Evolutionary conservation across 2,797 vertebrate genomes (phyloP).

Genomic region (Poeciliopsis gracilis): DNA sequence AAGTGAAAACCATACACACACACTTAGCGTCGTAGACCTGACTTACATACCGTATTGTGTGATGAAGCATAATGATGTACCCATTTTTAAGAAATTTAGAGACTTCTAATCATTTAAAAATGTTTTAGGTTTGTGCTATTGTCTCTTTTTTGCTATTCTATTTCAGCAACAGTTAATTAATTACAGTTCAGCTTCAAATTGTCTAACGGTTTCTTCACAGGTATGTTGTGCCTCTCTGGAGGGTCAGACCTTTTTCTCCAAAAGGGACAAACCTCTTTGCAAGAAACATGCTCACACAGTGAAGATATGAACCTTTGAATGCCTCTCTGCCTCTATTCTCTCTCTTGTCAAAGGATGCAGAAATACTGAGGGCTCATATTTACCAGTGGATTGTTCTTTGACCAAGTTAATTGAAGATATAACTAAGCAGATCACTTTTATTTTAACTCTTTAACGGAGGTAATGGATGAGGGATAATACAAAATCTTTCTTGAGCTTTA

Average conservation of each 20-base stretch:
- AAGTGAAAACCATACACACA: slow-evolving; percentile 68
- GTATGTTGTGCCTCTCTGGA: slow-evolving; percentile 93
- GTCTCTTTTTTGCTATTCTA: not conserved
- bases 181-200: not conserved
- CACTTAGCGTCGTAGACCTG: not conserved
- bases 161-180: not conserved
- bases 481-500: no score
- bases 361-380: not conserved
- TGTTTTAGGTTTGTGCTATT: not conserved
- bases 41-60: not conserved
- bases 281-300: slow-evolving; percentile 94
- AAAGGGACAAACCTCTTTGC: slow-evolving; percentile 97
- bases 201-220: slow-evolving; percentile 66
- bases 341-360: not conserved
- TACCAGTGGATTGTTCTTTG: slow-evolving; percentile 4
- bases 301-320: slow-evolving; percentile 83
- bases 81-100: not conserved
- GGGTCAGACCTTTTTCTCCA: slow-evolving; percentile 95
- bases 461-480: no score
- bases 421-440: not conserved
- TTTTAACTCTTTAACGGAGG: slow-evolving; percentile 2
- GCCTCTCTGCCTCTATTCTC: not conserved
- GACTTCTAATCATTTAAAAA: not conserved
- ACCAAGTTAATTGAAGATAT: not conserved
- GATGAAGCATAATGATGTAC: not conserved